Evolutionary conservation across 2,797 vertebrate genomes (phyloP), one percentile per base, ranked within the genome.

Genomic region (Apodemus agrarius): DNA sequence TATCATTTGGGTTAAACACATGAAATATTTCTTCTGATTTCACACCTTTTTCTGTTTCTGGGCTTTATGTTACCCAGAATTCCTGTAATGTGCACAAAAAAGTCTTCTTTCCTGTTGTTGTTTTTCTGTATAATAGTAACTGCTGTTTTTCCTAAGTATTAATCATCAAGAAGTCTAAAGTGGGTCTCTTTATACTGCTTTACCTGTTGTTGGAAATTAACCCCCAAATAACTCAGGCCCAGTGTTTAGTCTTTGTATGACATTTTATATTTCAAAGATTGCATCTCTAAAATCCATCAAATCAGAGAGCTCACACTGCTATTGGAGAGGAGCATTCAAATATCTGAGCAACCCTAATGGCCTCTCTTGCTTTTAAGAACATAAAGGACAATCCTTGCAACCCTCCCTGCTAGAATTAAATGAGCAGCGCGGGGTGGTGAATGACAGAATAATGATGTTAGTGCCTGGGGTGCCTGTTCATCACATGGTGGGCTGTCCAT

Each of bases 281-380:
- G 1, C 37, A 34, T 57, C 57, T 94, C 75, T 12, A 26, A 97
- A 96, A 97, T 94, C 59, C n/a, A 85, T 94, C 59, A 97, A 97
- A 74, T 0, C 0, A 21, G 80, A 12, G 46, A 76, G 59, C 3
- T 97, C 8, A 24, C 83, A 63, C 91, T 94, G 52, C 24, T 95
- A 1, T 16, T 96, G 57, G 75, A 94, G 92, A 81, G 97, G n/a
- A 90, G 13, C 43, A 88, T 76, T 93, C 9, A 3, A 78, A 75
- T 78, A 59, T 40, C 59, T 21, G 69, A 94, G 74, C 34, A 87
- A 75, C 74, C 26, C 67, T 83, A 93, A 61, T 6, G 24, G 76
- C 43, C 24, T 91, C 85, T 49, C n/a, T 83, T 65, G 79, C 43
- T 74, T 97, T 96, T 83, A 92, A 89, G 90, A 95, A 17, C 81